Evolutionary conservation across 2,797 vertebrate genomes (phyloP), one percentile per base, ranked within the genome.

Genomic region (Calcarius lapponicus): DNA sequence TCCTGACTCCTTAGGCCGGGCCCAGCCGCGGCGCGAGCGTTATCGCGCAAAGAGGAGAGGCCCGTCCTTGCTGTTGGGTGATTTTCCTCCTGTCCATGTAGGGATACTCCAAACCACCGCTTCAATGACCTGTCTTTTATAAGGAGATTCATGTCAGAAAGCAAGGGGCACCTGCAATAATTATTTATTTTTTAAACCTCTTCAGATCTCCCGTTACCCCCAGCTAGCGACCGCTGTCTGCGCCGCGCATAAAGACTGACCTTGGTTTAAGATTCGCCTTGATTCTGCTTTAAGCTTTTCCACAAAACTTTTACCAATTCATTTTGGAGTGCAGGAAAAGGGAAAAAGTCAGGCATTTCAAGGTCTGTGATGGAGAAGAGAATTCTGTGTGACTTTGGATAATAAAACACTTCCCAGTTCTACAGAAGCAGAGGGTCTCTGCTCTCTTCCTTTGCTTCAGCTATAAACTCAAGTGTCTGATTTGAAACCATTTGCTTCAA

Each of bases 1-100:
- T 98, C 98, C 98, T 81, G 90, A 62, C 91, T 90, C 97, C 97
- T 98, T 97, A 92, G 97, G 94, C 84, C 32, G 13, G 94, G 92
- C 97, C 95, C 84, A 60, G 31, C 93, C 95, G 80, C 51, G 24
- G 93, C 81, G 75, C 12, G 85, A 93, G 95, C 74, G 80, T 81
- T 95, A 95, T 90, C 84, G 61, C 61, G 45, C 83, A 36, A 88
- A 81, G 72, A 29, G 62, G 78, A 95, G 69, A 92, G 54, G 86
- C 85, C 28, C 56, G 40, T 22, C 90, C 72, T 88, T 24, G 14
- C 57, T 13, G 4, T 17, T 81, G 70, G 91, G 48, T 80, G 83
- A 22, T 75, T 92, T 57, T 10, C 32, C 36, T 22, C 60, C 28
- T 1, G 1, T 67, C 66, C 73, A 0, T n/a, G 56, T 32, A 53